Evolutionary conservation across 2,113 vertebrate species (phyloP).

Genomic region (Osmerus eperlanus): DNA sequence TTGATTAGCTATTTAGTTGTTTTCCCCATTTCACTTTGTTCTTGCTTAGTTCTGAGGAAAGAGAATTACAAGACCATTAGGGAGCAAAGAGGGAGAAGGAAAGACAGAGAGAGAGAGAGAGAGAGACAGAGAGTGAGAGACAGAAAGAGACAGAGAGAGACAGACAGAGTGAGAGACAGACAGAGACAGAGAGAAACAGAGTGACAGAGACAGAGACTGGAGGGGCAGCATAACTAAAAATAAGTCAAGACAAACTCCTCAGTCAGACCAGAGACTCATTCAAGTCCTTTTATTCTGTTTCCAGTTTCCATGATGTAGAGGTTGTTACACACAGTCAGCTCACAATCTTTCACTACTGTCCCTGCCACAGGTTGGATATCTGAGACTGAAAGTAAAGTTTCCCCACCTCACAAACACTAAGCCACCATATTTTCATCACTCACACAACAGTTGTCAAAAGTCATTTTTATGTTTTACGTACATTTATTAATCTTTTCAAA

Average conservation of each 20-base stretch:
- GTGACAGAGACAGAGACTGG: constrained; percentile 3
- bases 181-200: constrained; percentile 12
- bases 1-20: no score
- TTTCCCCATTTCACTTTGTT: neutral
- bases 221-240: neutral
- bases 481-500: neutral
- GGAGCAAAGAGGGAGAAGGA: neutral
- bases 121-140: constrained; percentile 11
- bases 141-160: constrained; percentile 2
- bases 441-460: no score
- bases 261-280: neutral
- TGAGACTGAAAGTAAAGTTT: neutral
- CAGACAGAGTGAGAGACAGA: constrained; percentile 11
- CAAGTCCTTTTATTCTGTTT: constrained; percentile 4
- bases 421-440: no score
- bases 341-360: neutral
- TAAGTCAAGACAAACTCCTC: neutral
- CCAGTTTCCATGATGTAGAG: neutral
- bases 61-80: constrained; percentile 3
- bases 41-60: constrained; percentile 1
- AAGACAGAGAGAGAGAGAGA: constrained; percentile 1
- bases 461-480: neutral
- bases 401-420: neutral
- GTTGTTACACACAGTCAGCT: neutral
- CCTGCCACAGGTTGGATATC: neutral